Evolutionary conservation across 2,888 invertebrate genomes (phyloP).

Genomic region (Ochlodes sylvanus): DNA sequence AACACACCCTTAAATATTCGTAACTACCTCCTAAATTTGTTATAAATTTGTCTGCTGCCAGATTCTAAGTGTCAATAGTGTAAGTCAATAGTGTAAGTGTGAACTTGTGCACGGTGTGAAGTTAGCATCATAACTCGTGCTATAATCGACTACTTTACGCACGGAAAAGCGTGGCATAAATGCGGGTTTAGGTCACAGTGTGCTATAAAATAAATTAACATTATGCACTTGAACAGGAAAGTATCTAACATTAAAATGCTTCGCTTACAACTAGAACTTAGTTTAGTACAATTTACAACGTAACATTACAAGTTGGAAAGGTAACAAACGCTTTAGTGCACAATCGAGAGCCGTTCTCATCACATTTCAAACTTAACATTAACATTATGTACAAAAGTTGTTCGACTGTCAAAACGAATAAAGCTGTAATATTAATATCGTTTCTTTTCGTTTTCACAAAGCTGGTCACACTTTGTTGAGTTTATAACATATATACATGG

Average conservation of each 20-base stretch:
- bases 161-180: too few relatives aligned
- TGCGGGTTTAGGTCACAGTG: too few relatives aligned
- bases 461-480: too few relatives aligned
- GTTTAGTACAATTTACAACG: slow-evolving; percentile 15
- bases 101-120: too few relatives aligned
- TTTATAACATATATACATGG: too few relatives aligned
- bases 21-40: too few relatives aligned
- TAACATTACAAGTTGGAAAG: neutral
- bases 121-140: too few relatives aligned
- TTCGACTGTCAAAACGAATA: neutral
- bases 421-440: neutral
- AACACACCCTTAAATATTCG: too few relatives aligned
- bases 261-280: slow-evolving; percentile 1
- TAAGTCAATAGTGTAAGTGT: too few relatives aligned
- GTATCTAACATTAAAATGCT: slow-evolving; percentile 5
- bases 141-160: too few relatives aligned
- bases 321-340: neutral
- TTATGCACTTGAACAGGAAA: slow-evolving; percentile 22
- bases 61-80: too few relatives aligned
- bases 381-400: slow-evolving; percentile 14
- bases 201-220: slow-evolving; percentile 30
- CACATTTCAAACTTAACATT: slow-evolving; percentile 1
- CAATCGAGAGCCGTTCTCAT: slow-evolving; percentile 15
- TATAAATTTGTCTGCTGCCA: too few relatives aligned
- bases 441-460: neutral